Conservation (phyloP, 2,888 invertebrate genomes). For the Dryobota labecula region DNA sequence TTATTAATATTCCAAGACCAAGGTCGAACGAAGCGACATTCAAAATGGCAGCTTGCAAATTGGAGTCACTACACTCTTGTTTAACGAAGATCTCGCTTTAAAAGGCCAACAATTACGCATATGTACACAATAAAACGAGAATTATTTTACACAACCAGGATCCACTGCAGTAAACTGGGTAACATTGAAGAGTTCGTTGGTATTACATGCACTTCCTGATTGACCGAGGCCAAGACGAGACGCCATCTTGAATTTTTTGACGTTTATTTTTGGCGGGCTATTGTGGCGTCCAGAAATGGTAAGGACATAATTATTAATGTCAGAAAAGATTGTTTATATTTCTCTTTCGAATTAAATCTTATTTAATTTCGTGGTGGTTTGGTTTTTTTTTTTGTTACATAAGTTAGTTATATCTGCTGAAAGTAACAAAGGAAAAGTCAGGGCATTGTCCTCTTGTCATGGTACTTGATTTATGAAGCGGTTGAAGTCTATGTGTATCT, state of each 20-base stretch:
- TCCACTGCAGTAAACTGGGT: constrained; percentile 80
- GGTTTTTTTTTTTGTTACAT: constrained; percentile 57
- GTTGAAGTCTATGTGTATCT: constrained; percentile 21
- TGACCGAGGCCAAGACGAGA: constrained; percentile 81
- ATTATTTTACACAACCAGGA: constrained; percentile 78
- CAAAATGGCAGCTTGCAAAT: constrained; percentile 73
- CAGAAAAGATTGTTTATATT: constrained; percentile 61
- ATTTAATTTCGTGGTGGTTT: constrained; percentile 43
- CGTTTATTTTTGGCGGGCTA: constrained; percentile 89
- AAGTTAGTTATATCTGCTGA: constrained; percentile 35
- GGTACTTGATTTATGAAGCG: constrained; percentile 14
- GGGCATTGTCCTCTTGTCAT: constrained; percentile 13
- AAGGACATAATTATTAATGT: constrained; percentile 68
- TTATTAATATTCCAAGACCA: constrained; percentile 70
- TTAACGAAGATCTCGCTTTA: constrained; percentile 74
- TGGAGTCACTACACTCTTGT: constrained; percentile 60
- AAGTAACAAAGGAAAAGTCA: constrained; percentile 33
- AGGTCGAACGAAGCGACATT: constrained; percentile 69
- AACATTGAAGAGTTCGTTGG: constrained; percentile 90
- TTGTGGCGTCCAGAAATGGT: constrained; percentile 78
- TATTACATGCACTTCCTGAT: constrained; percentile 89
- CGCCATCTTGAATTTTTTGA: constrained; percentile 88
- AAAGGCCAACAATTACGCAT: constrained; percentile 78
- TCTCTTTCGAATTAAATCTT: constrained; percentile 46
- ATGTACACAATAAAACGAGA: constrained; percentile 70